Evolutionary conservation across 92 coral and sea anemone species (phyloP).

Genomic region (Porites divaricata): DNA sequence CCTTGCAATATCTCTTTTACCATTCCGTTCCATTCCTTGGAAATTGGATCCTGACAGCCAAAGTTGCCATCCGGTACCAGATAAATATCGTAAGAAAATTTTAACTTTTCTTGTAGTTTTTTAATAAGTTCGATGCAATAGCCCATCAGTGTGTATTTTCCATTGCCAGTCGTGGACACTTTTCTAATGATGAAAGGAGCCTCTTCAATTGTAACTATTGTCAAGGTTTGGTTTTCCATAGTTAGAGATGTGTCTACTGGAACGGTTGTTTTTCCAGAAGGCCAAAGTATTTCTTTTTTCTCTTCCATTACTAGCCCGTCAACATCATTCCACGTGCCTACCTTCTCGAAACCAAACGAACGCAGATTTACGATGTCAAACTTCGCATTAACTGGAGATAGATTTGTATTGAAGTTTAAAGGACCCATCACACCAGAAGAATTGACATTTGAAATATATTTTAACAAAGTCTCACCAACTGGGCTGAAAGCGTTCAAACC

Average conservation of each 20-base stretch:
- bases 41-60: slow-evolving; percentile 71
- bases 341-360: slow-evolving; percentile 78
- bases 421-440: slow-evolving; percentile 70
- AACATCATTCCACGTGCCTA: slow-evolving; percentile 73
- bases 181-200: slow-evolving; percentile 63
- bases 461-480: slow-evolving; percentile 63
- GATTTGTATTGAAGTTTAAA: slow-evolving; percentile 51
- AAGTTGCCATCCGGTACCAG: slow-evolving; percentile 73
- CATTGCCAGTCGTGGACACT: slow-evolving; percentile 30
- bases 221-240: slow-evolving; percentile 75
- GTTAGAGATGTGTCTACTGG: slow-evolving; percentile 65
- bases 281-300: slow-evolving; percentile 86
- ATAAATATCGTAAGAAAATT: slow-evolving; percentile 77
- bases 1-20: slow-evolving; percentile 78
- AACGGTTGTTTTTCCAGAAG: slow-evolving; percentile 63
- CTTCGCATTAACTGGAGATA: slow-evolving; percentile 59
- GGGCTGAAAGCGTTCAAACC: slow-evolving; percentile 42
- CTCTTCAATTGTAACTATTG: slow-evolving; percentile 80
- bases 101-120: slow-evolving; percentile 67
- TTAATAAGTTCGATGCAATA: slow-evolving; percentile 84
- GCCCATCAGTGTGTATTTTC: slow-evolving; percentile 51
- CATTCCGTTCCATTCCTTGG: slow-evolving; percentile 95
- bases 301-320: slow-evolving; percentile 68
- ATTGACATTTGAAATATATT: slow-evolving; percentile 63
- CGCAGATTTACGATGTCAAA: slow-evolving; percentile 89